Conservation (phyloP, 2,888 invertebrate genomes). For the Pollenia griseotomentosa region DNA sequence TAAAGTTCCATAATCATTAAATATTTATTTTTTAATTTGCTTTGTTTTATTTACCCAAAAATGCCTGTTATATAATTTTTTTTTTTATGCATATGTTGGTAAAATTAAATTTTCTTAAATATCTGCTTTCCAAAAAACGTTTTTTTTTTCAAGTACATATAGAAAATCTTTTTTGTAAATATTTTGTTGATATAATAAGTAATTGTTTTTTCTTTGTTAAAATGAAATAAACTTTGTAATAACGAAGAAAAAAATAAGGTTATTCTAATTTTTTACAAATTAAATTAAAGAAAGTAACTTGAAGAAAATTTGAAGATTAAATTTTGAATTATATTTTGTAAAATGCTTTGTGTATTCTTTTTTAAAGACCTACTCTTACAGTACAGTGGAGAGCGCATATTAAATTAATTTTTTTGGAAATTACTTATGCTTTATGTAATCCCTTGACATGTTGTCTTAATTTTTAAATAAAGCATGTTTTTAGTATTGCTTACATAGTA, state of each 20-base stretch:
- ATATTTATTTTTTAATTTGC: constrained; percentile 70
- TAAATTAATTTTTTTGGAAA: constrained; percentile 1
- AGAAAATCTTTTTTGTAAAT: not conserved
- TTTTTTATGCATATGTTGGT: not conserved
- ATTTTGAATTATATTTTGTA: constrained; percentile 21
- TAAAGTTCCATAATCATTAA: constrained; percentile 60
- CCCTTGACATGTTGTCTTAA: constrained; percentile 15
- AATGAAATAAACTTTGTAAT: not conserved
- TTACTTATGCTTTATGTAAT: constrained; percentile 1
- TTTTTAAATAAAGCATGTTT: not conserved
- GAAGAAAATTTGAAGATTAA: not conserved
- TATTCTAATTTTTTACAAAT: not conserved
- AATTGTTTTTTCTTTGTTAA: not conserved
- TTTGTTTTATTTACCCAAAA: constrained; percentile 65
- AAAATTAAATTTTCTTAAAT: constrained; percentile 32
- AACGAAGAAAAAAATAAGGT: not conserved
- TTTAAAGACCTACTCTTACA: not conserved
- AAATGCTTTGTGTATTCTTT: constrained; percentile 21
- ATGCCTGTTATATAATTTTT: not conserved
- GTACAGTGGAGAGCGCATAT: not conserved
- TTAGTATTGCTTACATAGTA: not conserved
- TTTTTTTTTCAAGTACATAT: not conserved
- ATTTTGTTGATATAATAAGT: not conserved
- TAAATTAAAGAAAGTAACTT: not conserved
- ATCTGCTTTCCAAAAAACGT: not conserved